Percentiles rank a stretch among this genome's conserved stretches.
phyloP scores from a whole-genome alignment of 2,888 invertebrate genomes.

The Coenonympha arcania region DNA sequence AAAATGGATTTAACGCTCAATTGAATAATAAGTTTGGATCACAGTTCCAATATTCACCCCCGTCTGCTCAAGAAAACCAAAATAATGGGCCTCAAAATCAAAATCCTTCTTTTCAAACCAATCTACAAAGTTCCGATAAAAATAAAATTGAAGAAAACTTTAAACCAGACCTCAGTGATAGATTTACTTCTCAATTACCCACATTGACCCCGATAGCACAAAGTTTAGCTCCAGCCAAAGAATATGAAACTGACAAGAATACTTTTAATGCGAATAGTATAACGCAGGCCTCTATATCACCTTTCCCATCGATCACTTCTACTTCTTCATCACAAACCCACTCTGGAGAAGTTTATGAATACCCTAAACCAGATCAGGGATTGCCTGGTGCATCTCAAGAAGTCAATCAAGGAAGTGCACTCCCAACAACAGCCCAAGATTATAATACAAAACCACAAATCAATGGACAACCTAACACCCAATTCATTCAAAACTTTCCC shows the following conservation, averaged over 20 bases:
- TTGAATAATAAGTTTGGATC: conserved; percentile 28
- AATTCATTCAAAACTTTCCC: conserved; percentile 5
- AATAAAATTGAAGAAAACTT: background rate
- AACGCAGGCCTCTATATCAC: conserved; percentile 48
- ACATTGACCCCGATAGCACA: conserved; percentile 19
- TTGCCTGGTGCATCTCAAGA: conserved; percentile 34
- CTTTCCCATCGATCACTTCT: conserved; percentile 40
- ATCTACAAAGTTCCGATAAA: background rate
- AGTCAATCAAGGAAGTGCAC: background rate
- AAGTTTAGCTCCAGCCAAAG: conserved; percentile 24
- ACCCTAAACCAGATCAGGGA: conserved; percentile 46
- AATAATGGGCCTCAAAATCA: background rate
- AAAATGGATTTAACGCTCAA: conserved; percentile 23
- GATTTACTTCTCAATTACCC: conserved; percentile 14
- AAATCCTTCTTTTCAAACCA: background rate
- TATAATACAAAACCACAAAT: background rate
- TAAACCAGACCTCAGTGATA: background rate
- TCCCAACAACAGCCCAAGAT: background rate
- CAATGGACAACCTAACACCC: background rate
- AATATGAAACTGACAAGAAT: conserved; percentile 14
- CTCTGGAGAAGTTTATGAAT: conserved; percentile 48
- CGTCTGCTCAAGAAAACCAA: conserved; percentile 15
- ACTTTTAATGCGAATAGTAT: conserved; percentile 35
- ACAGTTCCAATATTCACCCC: conserved; percentile 41
- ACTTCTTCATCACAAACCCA: conserved; percentile 30